Evolutionary conservation across 2,113 vertebrate species (phyloP), one percentile per base, ranked within the genome.

Genomic region (Epinephelus lanceolatus): DNA sequence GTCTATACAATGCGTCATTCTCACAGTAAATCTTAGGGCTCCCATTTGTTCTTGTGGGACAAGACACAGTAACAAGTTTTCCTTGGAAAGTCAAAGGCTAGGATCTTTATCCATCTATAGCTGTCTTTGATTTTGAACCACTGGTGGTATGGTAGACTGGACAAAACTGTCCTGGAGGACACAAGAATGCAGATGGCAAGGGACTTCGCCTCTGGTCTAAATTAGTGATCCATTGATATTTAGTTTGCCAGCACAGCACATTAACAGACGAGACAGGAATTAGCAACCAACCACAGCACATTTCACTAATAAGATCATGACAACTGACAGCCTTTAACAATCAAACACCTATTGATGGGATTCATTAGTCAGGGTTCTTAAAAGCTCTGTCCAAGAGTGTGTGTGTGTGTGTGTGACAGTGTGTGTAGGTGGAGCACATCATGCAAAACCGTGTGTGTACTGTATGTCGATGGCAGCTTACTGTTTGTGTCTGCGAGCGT

Each of bases 221-320:
- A 84, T 69, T 45, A 84, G 78, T 37, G 63, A 87, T 78, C 76
- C 80, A 92, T 92, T n/a, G 23, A 90, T 78, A 73, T 89, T 74
- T 33, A 55, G 77, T 88, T 84, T 86, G 90, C 92, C 86, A 88
- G 67, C 77, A 47, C 81, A 89, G 88, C 86, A 89, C 76, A 86
- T 90, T 74, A 84, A 86, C 81, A 81, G 66, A 84, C 72, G 37
- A 42, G 15, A 71, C 80, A 91, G 73, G 76, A 88, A 88, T 88
- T 85, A 89, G 72, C 86, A 84, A 86, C 72, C 83, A 87, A 74
- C 76, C 86, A 82, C 69, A 83, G 86, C 69, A 85, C 90, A 89
- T 91, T 89, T 88, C 86, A 81, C 90, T 91, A 91, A 93, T 91
- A 88, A 85, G 89, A 81, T 88, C 84, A 86, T 91, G 89, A 88